These are phyloP conservation scores for Synergus umbraculus DNA, from an alignment of 2,888 invertebrate genomes.

Conservation along the genomic window DNA sequence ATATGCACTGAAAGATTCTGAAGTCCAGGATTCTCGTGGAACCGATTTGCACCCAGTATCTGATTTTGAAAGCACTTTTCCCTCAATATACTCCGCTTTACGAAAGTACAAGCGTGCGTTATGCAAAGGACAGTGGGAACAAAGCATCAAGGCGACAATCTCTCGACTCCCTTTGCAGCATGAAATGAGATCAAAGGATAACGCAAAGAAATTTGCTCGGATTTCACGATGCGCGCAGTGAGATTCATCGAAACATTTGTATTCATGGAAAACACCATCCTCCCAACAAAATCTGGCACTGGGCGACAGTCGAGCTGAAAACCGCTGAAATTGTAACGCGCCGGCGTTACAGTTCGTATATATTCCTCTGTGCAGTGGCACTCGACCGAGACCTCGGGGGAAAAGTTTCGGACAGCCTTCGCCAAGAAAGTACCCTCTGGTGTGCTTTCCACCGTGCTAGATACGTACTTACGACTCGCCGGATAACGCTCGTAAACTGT, in stretches of 20 bases:
- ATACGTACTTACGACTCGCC: constrained; percentile 35
- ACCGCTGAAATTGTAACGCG: constrained; percentile 3
- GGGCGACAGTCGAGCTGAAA: not conserved
- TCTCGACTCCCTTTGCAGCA: constrained; percentile 4
- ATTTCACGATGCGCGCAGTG: constrained; percentile 41
- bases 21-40: not conserved
- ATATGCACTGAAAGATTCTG: constrained; percentile 8
- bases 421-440: constrained; percentile 37
- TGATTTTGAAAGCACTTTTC: constrained; percentile 20
- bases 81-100: constrained; percentile 2
- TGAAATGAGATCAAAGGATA: constrained; percentile 42
- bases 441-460: constrained; percentile 32
- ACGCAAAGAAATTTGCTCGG: constrained; percentile 48
- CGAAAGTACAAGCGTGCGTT: not conserved
- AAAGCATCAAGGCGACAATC: constrained; percentile 45
- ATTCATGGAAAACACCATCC: constrained; percentile 63
- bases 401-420: constrained; percentile 41
- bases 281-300: not conserved
- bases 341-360: constrained; percentile 15
- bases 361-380: constrained; percentile 18
- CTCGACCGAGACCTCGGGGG: constrained; percentile 46
- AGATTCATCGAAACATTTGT: constrained; percentile 61
- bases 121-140: constrained; percentile 52
- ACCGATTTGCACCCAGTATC: constrained; percentile 11
- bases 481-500: constrained; percentile 40